Evolutionary conservation across 2,113 vertebrate genomes (phyloP), one percentile per base, ranked within the genome.

Genomic region (Cyanoderma ruficeps): DNA sequence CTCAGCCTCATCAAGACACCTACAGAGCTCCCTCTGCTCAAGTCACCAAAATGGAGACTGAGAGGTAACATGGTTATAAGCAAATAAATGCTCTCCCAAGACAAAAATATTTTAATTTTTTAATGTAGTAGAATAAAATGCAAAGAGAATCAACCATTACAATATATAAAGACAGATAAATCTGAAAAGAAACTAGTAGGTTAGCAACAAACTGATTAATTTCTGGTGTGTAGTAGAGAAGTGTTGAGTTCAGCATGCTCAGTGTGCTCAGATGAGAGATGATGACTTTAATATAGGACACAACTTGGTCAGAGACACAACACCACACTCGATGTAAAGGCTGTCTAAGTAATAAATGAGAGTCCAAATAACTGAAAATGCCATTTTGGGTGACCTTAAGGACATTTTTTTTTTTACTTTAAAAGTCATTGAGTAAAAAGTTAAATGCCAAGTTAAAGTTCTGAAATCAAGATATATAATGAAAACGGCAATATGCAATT

Each of bases 401-500:
- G 19, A 59, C 37, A 19, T n/a, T 70, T 41, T 46, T 37, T 83
- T 31, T 46, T 37, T 83, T 31, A 90, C 41, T 60, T 91, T 47
- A 72, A 50, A 94, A 80, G 20, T 67, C 12, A 86, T 47, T 28
- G 16, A 86, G 23, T 61, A 88, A 90, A 91, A 87, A 86, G 74
- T 61, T 35, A 82, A 76, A 83, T 42, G 70, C 19, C 44, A 91
- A 91, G 50, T 77, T 79, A 83, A 89, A 94, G 55, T 47, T n/a
- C 70, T 94, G 63, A 76, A 94, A 91, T 76, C n/a, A 76, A 87
- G 57, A 89, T 35, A 69, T 16, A 75, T 13, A n/a, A 76, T 21
- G 13, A 22, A 75, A 90, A 24, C 15, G 25, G 69, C 42, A 87
- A 72, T 30, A 19, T 79, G 61, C 33, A 69, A 13, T 65, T 83